Conservation (phyloP, 2,888 invertebrate species). For the Volucella inflata region DNA sequence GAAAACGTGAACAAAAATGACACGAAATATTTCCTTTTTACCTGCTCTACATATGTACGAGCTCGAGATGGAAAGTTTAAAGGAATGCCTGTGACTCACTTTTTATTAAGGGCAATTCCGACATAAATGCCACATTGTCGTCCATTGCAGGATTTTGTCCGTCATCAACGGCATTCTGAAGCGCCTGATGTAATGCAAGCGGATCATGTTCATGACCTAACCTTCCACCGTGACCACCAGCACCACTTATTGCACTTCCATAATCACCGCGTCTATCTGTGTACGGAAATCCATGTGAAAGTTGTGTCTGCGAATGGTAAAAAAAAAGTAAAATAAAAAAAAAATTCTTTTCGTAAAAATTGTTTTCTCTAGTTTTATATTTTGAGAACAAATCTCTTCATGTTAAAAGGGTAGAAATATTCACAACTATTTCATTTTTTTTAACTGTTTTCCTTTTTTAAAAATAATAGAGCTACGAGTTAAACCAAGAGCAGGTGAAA, state of each 20-base stretch:
- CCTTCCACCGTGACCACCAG: constrained; percentile 83
- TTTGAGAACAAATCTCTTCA: constrained; percentile 54
- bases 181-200: constrained; percentile 91
- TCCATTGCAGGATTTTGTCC: constrained; percentile 92
- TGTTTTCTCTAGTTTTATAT: constrained; percentile 36
- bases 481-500: constrained; percentile 41
- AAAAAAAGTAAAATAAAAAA: constrained; percentile 47
- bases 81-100: constrained; percentile 86
- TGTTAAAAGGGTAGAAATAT: constrained; percentile 40
- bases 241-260: constrained; percentile 86
- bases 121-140: constrained; percentile 94
- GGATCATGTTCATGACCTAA: constrained; percentile 88
- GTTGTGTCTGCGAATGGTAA: constrained; percentile 82
- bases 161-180: constrained; percentile 87
- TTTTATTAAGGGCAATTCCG: constrained; percentile 94
- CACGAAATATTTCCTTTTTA: constrained; percentile 19
- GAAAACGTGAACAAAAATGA: constrained; percentile 18
- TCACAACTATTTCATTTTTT: constrained; percentile 61
- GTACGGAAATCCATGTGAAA: constrained; percentile 87
- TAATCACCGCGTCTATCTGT: constrained; percentile 85
- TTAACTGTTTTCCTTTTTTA: constrained; percentile 34
- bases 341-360: constrained; percentile 35
- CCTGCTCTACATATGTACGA: neutral
- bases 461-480: constrained; percentile 3
- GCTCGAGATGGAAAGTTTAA: neutral